Evolutionary conservation across 2,888 invertebrate genomes (phyloP).

Genomic region (Nomada ruficornis): DNA sequence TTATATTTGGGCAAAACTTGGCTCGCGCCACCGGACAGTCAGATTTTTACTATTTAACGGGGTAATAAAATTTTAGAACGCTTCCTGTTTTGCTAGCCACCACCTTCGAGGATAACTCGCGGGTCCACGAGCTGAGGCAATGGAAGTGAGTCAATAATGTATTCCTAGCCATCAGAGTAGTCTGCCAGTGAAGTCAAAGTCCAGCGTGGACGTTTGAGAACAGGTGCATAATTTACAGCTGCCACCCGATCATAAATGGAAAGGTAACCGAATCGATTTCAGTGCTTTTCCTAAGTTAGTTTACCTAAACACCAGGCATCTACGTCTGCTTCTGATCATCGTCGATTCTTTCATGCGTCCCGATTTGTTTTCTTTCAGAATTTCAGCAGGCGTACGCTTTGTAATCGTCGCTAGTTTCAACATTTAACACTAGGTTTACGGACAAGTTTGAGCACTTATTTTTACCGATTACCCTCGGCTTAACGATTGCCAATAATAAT

Average conservation of each 20-base stretch:
- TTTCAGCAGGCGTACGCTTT: too few relatives aligned
- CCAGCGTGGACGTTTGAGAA: not conserved
- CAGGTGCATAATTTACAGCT: not conserved
- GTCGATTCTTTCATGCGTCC: too few relatives aligned
- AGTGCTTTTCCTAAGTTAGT: conserved; percentile 50
- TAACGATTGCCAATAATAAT: too few relatives aligned
- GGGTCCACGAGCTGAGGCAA: not conserved
- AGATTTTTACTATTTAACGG: not conserved
- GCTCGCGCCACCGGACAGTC: not conserved
- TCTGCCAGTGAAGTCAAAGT: conserved; percentile 2
- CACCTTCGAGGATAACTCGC: not conserved
- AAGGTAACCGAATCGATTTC: conserved; percentile 1
- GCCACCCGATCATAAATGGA: not conserved
- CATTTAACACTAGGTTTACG: too few relatives aligned
- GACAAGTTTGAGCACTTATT: too few relatives aligned
- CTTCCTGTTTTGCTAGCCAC: not conserved
- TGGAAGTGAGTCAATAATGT: conserved; percentile 26
- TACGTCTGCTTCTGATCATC: not conserved
- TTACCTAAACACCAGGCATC: conserved; percentile 28
- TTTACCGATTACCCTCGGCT: too few relatives aligned
- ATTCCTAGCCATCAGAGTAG: conserved; percentile 8
- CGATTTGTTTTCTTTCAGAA: too few relatives aligned
- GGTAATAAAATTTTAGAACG: not conserved
- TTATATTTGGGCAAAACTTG: not conserved
- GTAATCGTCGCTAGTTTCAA: too few relatives aligned